These are phyloP conservation scores for Leptopilina syphax DNA, from an alignment of 2,888 invertebrate genomes.

Conservation along the genomic window DNA sequence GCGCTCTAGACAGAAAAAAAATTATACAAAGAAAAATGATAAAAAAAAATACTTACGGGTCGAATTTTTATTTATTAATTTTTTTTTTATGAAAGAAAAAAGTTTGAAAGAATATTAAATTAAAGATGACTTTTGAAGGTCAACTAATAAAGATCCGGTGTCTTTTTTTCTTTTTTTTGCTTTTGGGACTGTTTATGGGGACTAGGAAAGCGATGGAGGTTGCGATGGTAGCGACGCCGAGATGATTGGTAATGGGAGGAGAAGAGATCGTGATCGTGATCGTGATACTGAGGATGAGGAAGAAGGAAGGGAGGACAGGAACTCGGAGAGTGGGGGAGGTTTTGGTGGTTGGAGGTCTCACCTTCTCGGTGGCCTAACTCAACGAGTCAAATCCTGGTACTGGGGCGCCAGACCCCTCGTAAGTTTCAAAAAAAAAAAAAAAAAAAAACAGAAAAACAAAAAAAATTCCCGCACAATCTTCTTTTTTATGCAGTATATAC, in stretches of 20 bases:
- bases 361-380: slow-evolving; percentile 94
- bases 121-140: slow-evolving; percentile 45
- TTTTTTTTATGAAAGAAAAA: neutral
- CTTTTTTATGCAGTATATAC: slow-evolving; percentile 21
- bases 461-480: slow-evolving; percentile 33
- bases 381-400: slow-evolving; percentile 98
- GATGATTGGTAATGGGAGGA: slow-evolving; percentile 75
- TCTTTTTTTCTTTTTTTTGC: slow-evolving; percentile 55
- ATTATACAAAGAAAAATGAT: neutral
- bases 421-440: slow-evolving; percentile 79
- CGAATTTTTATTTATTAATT: neutral
- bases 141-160: slow-evolving; percentile 56
- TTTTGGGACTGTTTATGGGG: slow-evolving; percentile 59
- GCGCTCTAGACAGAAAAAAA: too few species aligned
- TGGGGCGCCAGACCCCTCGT: slow-evolving; percentile 96
- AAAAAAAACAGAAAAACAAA: slow-evolving; percentile 3
- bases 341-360: slow-evolving; percentile 93
- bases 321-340: slow-evolving; percentile 76
- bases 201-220: slow-evolving; percentile 74
- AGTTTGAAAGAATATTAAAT: slow-evolving; percentile 16
- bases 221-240: slow-evolving; percentile 77
- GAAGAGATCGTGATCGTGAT: slow-evolving; percentile 70
- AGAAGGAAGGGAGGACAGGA: slow-evolving; percentile 75
- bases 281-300: slow-evolving; percentile 75
- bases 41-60: neutral